Base-by-base conservation (phyloP, 2,113 vertebrate species). In the Mirounga angustirostris region DNA sequence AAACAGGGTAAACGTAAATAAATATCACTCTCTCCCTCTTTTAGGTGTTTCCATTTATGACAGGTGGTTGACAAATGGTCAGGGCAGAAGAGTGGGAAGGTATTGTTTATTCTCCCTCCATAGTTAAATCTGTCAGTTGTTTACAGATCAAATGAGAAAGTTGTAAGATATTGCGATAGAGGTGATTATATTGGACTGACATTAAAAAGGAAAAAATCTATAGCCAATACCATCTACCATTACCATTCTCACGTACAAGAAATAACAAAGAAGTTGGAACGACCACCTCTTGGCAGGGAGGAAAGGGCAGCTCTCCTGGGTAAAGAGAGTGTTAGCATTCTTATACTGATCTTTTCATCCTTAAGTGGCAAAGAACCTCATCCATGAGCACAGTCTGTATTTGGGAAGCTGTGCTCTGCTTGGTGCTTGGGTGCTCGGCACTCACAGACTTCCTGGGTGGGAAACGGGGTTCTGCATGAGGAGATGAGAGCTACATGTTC, bases 401-500 rank as follows among this genome's bases (percentile, higher is more conserved):
- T n/a, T 50, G 52, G 86, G 82, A 89, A 50, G 46, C 36, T 12
- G 30, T 40, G 10, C 21, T 76, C 63, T 12, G 0, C 33, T 74
- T 21, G 28, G 33, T 3, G 21, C n/a, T 10, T 24, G 10, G 40
- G 13, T 15, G 24, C 59, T 71, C 0, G 0, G n/a, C 15, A 7
- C 56, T 63, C 36, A 11, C 18, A n/a, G 73, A 30, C 46, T 30
- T 21, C 33, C 40, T 74, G 73, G 16, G 28, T 43, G 21, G 73
- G 50, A 82, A 43, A 33, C 43, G 7, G n/a, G 18, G 50, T 24
- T 87, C 50, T 58, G 50, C 82, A 33, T 3, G 21, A 12, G 16
- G 54, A 67, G 24, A 8, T n/a, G 56, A 56, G 24, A 54, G 10
- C 61, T 3, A 1, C 26, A 78, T 0, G 0, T n/a, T 11, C 40